Conservation (phyloP, 2,888 invertebrate genomes). For the Agonum fuliginosum region DNA sequence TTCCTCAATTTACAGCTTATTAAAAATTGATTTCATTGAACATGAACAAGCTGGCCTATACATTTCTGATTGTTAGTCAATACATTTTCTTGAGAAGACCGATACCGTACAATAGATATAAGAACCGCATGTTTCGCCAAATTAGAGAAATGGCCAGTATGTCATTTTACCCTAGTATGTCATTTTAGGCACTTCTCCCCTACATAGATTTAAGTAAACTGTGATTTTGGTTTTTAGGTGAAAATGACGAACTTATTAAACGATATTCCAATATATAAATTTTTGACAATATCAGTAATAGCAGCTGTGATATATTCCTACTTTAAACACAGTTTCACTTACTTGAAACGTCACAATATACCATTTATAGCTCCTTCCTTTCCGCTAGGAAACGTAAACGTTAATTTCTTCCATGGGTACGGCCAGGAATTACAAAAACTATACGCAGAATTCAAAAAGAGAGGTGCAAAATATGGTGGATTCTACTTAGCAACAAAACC, state of each 20-base stretch:
- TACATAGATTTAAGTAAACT: too few relatives aligned
- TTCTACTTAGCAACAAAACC: constrained; percentile 63
- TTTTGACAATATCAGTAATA: background rate
- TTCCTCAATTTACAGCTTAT: too few relatives aligned
- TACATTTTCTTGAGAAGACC: too few relatives aligned
- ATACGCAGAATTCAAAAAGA: constrained; percentile 63
- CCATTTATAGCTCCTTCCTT: constrained; percentile 63
- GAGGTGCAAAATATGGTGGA: constrained; percentile 63
- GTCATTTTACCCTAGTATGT: too few relatives aligned
- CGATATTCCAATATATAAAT: background rate
- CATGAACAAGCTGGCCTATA: too few relatives aligned
- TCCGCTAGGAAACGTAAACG: constrained; percentile 65
- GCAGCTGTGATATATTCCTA: background rate
- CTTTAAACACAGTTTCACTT: constrained; percentile 11
- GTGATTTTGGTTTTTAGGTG: background rate
- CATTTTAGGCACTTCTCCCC: too few relatives aligned
- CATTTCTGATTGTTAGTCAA: too few relatives aligned
- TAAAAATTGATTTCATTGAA: too few relatives aligned
- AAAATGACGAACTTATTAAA: background rate
- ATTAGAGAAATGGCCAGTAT: too few relatives aligned
- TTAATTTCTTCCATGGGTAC: constrained; percentile 20
- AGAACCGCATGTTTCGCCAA: too few relatives aligned
- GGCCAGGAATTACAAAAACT: constrained; percentile 62
- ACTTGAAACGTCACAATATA: background rate
- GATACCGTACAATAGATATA: too few relatives aligned